Percentiles rank a stretch among this genome's conserved stretches.
Conservation (phyloP, 1,140 invertebrate genomes). For the Pogonus chalceus region DNA sequence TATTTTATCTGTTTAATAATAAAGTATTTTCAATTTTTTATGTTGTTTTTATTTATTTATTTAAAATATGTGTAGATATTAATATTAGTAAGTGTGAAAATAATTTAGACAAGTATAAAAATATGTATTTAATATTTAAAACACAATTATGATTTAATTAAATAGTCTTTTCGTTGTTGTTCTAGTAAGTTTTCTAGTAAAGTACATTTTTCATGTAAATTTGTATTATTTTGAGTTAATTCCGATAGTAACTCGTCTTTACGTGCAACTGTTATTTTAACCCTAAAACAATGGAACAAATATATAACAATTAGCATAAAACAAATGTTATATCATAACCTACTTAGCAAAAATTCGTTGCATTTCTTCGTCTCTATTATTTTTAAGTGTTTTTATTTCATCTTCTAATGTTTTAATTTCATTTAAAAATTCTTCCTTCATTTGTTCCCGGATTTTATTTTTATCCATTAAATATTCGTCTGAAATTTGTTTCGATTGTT, state of each 20-base stretch:
- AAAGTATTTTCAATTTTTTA: conserved; percentile 3
- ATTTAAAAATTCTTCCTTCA: conserved; percentile 38
- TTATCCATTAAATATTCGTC: conserved; percentile 36
- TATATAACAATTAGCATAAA: neutral
- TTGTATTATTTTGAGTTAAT: conserved; percentile 54
- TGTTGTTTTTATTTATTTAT: neutral
- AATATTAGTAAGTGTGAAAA: conserved; percentile 10
- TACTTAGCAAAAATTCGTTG: conserved; percentile 42
- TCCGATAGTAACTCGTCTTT: conserved; percentile 65
- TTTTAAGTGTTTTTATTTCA: conserved; percentile 38
- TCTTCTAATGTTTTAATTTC: conserved; percentile 34
- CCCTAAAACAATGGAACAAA: conserved; percentile 37
- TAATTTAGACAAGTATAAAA: conserved; percentile 23
- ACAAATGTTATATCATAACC: conserved; percentile 18
- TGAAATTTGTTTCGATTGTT: conserved; percentile 38
- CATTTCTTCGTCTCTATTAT: conserved; percentile 37
- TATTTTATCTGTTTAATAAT: conserved; percentile 7
- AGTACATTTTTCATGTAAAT: conserved; percentile 55
- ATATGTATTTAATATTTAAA: too few species aligned
- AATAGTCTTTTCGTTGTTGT: conserved; percentile 61
- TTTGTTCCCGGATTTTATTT: conserved; percentile 39
- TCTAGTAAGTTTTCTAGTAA: conserved; percentile 65
- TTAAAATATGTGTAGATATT: neutral
- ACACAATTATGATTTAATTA: conserved; percentile 40
- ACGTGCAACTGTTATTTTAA: conserved; percentile 64